A percentile compares a stretch with the other conserved stretches of the same genome.
These are phyloP conservation scores for Acromyrmex heyeri DNA, from an alignment of 1,140 invertebrate species.

Conservation along the genomic window DNA sequence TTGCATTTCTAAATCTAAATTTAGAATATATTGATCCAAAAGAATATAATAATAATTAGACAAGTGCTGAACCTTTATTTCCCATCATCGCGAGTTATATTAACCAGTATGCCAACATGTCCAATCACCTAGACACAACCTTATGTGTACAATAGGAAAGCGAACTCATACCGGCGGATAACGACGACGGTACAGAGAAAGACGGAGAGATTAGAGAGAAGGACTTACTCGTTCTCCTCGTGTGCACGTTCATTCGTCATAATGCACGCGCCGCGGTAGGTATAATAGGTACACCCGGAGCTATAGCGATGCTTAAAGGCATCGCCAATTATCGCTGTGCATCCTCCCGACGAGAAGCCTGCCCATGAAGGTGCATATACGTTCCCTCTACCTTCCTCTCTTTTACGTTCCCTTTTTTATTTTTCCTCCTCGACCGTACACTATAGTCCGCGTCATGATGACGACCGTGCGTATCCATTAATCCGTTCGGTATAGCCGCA, in stretches of 20 bases:
- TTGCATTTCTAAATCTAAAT: neutral
- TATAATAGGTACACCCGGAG: constrained; percentile 65
- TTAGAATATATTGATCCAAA: neutral
- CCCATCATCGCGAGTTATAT: neutral
- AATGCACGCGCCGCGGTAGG: constrained; percentile 60
- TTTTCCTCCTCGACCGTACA: constrained; percentile 8
- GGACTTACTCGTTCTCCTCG: neutral
- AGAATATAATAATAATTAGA: neutral
- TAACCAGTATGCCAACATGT: constrained; percentile 14
- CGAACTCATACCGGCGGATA: neutral
- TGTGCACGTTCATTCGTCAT: constrained; percentile 72
- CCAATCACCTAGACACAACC: neutral
- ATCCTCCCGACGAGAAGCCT: constrained; percentile 59
- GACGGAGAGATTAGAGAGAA: neutral
- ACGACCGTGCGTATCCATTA: constrained; percentile 70
- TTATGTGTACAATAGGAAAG: constrained; percentile 12
- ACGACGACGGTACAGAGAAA: neutral
- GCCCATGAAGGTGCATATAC: constrained; percentile 48
- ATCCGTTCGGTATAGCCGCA: constrained; percentile 46
- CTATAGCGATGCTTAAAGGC: constrained; percentile 62
- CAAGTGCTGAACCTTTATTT: neutral
- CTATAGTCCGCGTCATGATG: constrained; percentile 47
- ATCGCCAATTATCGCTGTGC: constrained; percentile 73
- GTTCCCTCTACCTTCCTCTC: neutral
- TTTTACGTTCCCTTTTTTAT: constrained; percentile 8